Base-by-base conservation (phyloP, 2,888 invertebrate genomes). In the Lasioglossum vierecki region DNA sequence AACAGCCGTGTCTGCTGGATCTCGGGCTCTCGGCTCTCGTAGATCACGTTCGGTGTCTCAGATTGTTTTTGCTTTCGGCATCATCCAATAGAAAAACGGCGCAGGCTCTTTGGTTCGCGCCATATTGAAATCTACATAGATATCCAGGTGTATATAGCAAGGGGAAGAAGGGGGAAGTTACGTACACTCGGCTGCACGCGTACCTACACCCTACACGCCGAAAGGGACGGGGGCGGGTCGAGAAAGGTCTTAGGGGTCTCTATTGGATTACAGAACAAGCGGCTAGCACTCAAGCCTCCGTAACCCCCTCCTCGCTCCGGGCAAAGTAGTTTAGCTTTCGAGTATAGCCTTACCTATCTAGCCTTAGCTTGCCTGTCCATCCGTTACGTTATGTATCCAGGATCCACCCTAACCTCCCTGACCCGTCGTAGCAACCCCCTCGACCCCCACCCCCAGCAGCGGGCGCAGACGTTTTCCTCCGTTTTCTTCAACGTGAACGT, bases 221-320 rank as follows among this genome's bases (percentile, higher is more conserved):
- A 39, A 22, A 39, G 70, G 70, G 41, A 13, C 11, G 70, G 41
- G 13, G 70, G 49, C 79, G 86, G 87, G 82, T 74, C 83, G 88
- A 85, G 88, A 87, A 92, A 90, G 92, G 92, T 92, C 92, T 92
- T 91, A 90, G 90, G 92, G 92, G 89, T 91, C 92, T 92, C 93
- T 91, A 92, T 92, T 92, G 93, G 92, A 92, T 92, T 92, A 92
- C 88, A 91, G 92, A 93, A 92, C 92, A 92, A 92, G 91, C 93
- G 91, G 90, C 89, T 89, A 92, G 92, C 93, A 92, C 92, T 92
- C 92, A 92, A 92, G 89, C 89, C 88, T 89, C 88, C 88, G 84
- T 89, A 90, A 87, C 87, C 90, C 86, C 88, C 90, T 86, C 89
- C 90, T 82, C 83, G 90, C 90, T 90, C 85, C 78, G 84, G 91